Percentiles rank a stretch among this genome's conserved stretches.
Evolutionary conservation across 2,797 vertebrate species (phyloP).

Genomic region (Gymnopithys bicolor): DNA sequence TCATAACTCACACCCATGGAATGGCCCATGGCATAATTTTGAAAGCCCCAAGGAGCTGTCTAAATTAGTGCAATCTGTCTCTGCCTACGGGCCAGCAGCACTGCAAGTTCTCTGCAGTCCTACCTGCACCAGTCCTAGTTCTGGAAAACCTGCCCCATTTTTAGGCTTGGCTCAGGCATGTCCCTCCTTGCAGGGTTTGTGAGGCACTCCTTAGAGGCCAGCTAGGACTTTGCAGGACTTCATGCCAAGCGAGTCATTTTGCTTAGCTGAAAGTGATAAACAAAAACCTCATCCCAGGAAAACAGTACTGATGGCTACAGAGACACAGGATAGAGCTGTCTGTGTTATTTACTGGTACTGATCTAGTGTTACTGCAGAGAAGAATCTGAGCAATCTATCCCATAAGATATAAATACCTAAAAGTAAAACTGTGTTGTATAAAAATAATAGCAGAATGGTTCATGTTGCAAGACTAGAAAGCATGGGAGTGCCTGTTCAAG

Average conservation of each 20-base stretch:
- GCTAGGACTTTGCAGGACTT: neutral
- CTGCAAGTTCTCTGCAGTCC: neutral
- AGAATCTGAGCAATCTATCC: neutral
- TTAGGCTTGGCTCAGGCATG: neutral
- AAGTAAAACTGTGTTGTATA: neutral
- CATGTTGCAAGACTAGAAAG: neutral
- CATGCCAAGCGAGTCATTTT: neutral
- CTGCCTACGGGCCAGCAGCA: neutral
- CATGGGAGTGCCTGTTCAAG: neutral
- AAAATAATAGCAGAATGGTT: neutral
- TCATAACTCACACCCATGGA: neutral
- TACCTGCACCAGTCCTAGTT: neutral
- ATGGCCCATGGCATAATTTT: neutral
- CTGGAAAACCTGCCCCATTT: neutral
- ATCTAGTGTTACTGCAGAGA: neutral
- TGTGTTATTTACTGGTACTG: neutral
- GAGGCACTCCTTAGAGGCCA: neutral
- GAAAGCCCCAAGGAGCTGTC: neutral
- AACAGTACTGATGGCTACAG: neutral
- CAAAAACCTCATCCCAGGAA: neutral
- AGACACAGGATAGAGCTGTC: neutral
- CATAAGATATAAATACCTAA: neutral
- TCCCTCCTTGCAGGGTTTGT: neutral
- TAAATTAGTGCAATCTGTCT: constrained; percentile 10
- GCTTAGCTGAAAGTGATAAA: neutral